phyloP scores from a whole-genome alignment of 1,140 invertebrate species.

The Rhysida immarginata region DNA sequence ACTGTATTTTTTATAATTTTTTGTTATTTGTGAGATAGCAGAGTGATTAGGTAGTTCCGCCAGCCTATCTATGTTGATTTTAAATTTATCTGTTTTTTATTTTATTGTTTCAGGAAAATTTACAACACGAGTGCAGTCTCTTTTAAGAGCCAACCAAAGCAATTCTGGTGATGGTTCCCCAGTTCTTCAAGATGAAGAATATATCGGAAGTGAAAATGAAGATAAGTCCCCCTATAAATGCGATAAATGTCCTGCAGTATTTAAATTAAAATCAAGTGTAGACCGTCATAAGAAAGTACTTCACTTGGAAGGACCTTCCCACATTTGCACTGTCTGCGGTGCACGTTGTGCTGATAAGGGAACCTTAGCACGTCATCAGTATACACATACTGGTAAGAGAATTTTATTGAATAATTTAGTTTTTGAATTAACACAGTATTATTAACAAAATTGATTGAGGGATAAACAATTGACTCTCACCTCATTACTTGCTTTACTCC shows the following conservation, averaged over 20 bases:
- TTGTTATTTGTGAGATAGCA: too few species aligned
- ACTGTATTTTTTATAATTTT: too few species aligned
- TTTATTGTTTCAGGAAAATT: conserved; percentile 36
- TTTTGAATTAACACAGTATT: too few species aligned
- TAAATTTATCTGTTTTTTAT: too few species aligned
- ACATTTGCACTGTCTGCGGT: conserved; percentile 33
- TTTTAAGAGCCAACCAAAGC: neutral
- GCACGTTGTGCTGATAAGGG: conserved; percentile 35
- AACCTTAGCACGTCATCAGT: conserved; percentile 35
- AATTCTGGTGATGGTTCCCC: neutral
- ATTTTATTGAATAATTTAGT: neutral
- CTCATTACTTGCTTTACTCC: too few species aligned
- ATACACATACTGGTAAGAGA: conserved; percentile 12
- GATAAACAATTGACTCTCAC: too few species aligned
- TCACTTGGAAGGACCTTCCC: conserved; percentile 31
- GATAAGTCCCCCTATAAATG: conserved; percentile 25
- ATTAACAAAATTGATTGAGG: too few species aligned
- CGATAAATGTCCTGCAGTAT: conserved; percentile 38
- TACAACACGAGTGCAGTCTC: neutral
- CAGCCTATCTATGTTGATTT: too few species aligned
- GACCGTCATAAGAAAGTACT: conserved; percentile 34
- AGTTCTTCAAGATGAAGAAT: conserved; percentile 9
- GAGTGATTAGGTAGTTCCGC: too few species aligned
- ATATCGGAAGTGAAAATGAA: conserved; percentile 30
- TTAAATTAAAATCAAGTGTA: conserved; percentile 33